Evolutionary conservation across 2,888 invertebrate species (phyloP), one percentile per base, ranked within the genome.

Genomic region (Mycogona germanica): DNA sequence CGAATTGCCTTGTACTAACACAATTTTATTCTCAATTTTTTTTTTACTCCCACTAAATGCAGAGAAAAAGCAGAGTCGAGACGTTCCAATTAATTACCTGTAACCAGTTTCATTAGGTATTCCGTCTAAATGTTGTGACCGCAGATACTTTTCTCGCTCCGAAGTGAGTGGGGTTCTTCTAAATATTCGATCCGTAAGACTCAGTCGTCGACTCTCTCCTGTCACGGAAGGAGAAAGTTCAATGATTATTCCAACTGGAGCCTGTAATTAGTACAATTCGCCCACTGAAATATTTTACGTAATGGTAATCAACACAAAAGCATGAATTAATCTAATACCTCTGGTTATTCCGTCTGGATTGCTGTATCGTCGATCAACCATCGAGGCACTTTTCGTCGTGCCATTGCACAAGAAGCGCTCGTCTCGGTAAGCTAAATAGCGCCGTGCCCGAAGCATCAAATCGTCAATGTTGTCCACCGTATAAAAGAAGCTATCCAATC

Each of bases 341-440:
- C 37, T 52, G 6, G 21, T 46, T 17, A 52, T 21, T 19, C 40
- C 48, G 19, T 55, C 55, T 2, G 57, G 57, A 32, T 44, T 57
- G 37, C 55, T 57, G 44, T 42, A 51, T 7, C 57, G 38, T 28
- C 57, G 32, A n/a, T 53, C 55, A 14, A 9, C 29, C 30, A 38
- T 35, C 25, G 23, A 14, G 17, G n/a, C 19, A 12, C 19, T 14
- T 30, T 29, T 44, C 29, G 3, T 47, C 37, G 30, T 29, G 21
- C 30, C 46, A 38, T 37, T 48, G 35, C 25, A 21, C 3, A 28
- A 25, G 49, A 87, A 71, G 65, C 81, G 77, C 64, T 84, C 81
- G 70, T 89, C 88, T 5, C 88, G 75, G 60, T 82, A 82, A 51
- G 85, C 78, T 49, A 93, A 75, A 68, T 82, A 87, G 46, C 81